Conservation (phyloP, 2,888 invertebrate genomes). For the Drosophila infuscata region DNA sequence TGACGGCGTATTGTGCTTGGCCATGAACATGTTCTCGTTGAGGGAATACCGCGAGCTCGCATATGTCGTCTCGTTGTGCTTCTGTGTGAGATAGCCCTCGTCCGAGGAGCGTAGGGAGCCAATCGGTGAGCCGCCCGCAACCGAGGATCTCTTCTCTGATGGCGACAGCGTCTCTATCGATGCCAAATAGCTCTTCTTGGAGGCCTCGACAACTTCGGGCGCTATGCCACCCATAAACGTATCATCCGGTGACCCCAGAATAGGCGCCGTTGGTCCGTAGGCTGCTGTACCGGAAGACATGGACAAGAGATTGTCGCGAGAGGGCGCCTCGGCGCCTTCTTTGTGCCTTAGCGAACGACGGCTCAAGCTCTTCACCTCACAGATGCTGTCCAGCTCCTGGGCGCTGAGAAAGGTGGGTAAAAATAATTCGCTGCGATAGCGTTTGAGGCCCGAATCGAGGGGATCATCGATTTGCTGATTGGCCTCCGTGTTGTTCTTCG, state of each 20-base stretch:
- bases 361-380: constrained; percentile 82
- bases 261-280: constrained; percentile 56
- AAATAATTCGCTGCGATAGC: constrained; percentile 84
- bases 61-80: constrained; percentile 69
- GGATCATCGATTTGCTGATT: constrained; percentile 85
- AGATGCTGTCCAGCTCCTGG: constrained; percentile 82
- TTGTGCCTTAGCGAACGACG: constrained; percentile 83
- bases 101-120: constrained; percentile 75
- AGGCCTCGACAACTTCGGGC: constrained; percentile 52
- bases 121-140: constrained; percentile 50
- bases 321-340: constrained; percentile 81
- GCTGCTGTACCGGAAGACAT: constrained; percentile 80
- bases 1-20: constrained; percentile 70
- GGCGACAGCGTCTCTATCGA: constrained; percentile 84
- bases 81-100: constrained; percentile 79
- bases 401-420: constrained; percentile 83
- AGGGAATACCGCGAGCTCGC: constrained; percentile 83
- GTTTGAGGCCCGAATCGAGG: constrained; percentile 75
- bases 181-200: constrained; percentile 80
- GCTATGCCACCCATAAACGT: constrained; percentile 77
- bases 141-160: constrained; percentile 82
- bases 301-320: constrained; percentile 83
- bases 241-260: constrained; percentile 78
- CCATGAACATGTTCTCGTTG: constrained; percentile 83
- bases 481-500: constrained; percentile 85